phyloP scores from a whole-genome alignment of 2,888 invertebrate species.

The Tenthredo mesomela region DNA sequence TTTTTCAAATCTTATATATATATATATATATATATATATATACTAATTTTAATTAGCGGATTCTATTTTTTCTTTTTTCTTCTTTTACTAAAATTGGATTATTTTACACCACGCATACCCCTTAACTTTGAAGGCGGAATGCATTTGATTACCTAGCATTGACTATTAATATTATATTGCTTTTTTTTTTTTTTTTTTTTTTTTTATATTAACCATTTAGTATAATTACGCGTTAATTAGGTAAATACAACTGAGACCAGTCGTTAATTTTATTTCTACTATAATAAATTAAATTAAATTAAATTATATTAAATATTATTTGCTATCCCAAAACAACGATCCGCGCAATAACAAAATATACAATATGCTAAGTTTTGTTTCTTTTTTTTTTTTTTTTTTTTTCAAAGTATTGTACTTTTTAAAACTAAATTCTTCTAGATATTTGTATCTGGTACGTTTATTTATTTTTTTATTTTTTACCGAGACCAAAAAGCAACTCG shows the following conservation, averaged over 20 bases:
- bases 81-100: background rate
- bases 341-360: background rate
- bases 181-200: constrained; percentile 12
- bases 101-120: constrained; percentile 9
- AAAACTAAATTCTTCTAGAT: background rate
- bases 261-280: too few species aligned
- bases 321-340: background rate
- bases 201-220: background rate
- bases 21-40: too few species aligned
- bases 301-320: background rate
- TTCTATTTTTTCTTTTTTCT: background rate
- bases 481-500: background rate
- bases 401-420: background rate
- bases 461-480: background rate
- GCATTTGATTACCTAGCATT: constrained; percentile 48
- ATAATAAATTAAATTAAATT: too few species aligned
- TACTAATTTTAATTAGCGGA: background rate
- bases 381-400: background rate
- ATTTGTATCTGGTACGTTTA: background rate
- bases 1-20: background rate
- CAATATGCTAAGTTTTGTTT: background rate
- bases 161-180: constrained; percentile 48
- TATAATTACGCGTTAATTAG: background rate
- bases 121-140: constrained; percentile 10
- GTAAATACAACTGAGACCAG: background rate